Evolutionary conservation across 2,113 vertebrate species (phyloP).

Genomic region (Cyprinodon brontotheroides): DNA sequence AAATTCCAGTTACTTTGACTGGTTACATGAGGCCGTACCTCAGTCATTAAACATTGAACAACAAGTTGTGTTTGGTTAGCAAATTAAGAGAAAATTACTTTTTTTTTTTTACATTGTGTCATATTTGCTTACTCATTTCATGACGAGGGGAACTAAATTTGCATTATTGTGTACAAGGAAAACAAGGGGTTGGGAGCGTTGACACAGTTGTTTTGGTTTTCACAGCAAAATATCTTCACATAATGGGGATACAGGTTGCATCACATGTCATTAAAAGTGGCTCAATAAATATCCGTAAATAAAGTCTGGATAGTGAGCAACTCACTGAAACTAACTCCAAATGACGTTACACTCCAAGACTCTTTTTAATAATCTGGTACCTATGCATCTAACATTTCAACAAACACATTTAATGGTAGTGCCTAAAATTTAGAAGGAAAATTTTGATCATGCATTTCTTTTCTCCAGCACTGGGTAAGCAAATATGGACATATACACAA

Average conservation of each 20-base stretch:
- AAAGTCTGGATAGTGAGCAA: too few relatives aligned
- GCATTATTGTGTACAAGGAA: background rate
- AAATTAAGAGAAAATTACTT: too few relatives aligned
- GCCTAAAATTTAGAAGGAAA: background rate
- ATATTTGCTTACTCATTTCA: background rate
- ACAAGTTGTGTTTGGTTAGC: background rate
- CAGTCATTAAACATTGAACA: background rate
- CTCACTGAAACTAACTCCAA: too few relatives aligned
- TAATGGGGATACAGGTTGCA: too few relatives aligned
- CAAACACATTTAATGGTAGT: background rate
- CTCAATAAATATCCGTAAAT: too few relatives aligned
- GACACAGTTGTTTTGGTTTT: background rate
- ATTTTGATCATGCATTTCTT: background rate
- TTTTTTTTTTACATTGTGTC: too few relatives aligned
- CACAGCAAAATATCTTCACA: background rate
- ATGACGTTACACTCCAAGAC: background rate
- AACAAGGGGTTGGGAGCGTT: background rate
- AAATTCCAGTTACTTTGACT: background rate
- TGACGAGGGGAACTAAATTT: background rate
- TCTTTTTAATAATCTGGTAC: background rate
- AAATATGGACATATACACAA: background rate
- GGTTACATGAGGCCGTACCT: background rate
- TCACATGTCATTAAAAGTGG: too few relatives aligned
- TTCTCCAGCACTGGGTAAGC: background rate
- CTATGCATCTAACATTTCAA: background rate